These are phyloP conservation scores for Asteroscopus sphinx DNA, from an alignment of 2,888 invertebrate genomes.

Conservation along the genomic window DNA sequence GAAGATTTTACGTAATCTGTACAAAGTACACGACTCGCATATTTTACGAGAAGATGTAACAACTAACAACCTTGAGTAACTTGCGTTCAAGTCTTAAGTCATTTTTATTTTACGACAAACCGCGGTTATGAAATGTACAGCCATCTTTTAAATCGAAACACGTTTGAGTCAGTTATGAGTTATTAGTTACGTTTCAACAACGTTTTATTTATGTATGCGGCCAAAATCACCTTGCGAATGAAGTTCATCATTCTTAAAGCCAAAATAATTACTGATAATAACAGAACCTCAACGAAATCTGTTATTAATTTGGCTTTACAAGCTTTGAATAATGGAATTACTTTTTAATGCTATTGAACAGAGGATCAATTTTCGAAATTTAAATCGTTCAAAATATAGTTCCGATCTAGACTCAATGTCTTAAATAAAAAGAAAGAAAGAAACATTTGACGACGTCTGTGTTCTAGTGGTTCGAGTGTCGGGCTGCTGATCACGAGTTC, in stretches of 20 bases:
- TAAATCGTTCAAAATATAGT: no score
- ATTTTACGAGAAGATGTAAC: slow-evolving; percentile 36
- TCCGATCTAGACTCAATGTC: no score
- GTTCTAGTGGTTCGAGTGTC: no score
- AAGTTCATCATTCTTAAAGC: slow-evolving; percentile 11
- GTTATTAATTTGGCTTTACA: neutral
- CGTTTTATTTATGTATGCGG: neutral
- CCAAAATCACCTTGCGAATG: slow-evolving; percentile 1
- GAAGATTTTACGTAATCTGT: slow-evolving; percentile 42
- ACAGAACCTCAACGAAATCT: neutral
- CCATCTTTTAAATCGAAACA: slow-evolving; percentile 17
- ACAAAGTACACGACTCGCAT: slow-evolving; percentile 40
- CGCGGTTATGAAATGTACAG: slow-evolving; percentile 21
- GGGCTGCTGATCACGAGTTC: no score
- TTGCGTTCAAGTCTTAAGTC: slow-evolving; percentile 14
- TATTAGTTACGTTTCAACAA: neutral
- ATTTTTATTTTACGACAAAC: slow-evolving; percentile 39
- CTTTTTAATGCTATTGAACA: slow-evolving; percentile 3
- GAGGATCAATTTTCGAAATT: no score
- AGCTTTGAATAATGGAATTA: slow-evolving; percentile 1
- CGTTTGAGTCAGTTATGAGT: slow-evolving; percentile 3
- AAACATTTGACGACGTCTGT: no score
- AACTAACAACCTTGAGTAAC: slow-evolving; percentile 47
- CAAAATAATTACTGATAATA: slow-evolving; percentile 9
- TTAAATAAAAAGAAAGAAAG: no score